phyloP scores from a whole-genome alignment of 2,797 vertebrate species.

The Masticophis lateralis region DNA sequence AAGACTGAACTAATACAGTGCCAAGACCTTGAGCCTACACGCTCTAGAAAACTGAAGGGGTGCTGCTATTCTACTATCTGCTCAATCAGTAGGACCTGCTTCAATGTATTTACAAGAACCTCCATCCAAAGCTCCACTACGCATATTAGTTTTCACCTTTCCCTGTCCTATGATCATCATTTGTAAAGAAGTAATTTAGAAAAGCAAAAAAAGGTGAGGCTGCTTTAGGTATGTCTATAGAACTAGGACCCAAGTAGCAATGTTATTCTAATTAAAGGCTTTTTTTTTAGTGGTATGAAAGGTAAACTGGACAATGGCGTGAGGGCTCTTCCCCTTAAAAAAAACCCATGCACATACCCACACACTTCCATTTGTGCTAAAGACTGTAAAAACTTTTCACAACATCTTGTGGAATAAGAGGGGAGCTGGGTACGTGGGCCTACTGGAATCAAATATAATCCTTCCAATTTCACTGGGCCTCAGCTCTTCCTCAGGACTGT shows the following conservation, averaged over 20 bases:
- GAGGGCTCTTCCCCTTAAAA: not conserved
- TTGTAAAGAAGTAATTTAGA: not conserved
- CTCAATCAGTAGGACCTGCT: conserved; percentile 36
- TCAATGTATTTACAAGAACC: conserved; percentile 26
- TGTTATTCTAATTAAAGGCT: conserved; percentile 28
- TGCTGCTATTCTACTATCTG: conserved; percentile 23
- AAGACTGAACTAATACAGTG: conserved; percentile 74
- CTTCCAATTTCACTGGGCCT: conserved; percentile 42
- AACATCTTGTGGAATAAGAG: not conserved
- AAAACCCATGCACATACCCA: not conserved
- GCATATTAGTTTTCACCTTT: accelerated
- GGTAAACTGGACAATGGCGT: not conserved
- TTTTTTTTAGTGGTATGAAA: conserved; percentile 8
- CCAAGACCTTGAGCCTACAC: conserved; percentile 66
- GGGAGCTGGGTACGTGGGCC: not conserved
- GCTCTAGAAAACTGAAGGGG: conserved; percentile 46
- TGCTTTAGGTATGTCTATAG: not conserved
- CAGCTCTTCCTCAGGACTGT: conserved; percentile 56
- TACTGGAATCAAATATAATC: conserved; percentile 41
- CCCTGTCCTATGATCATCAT: not conserved
- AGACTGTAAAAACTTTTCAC: not conserved
- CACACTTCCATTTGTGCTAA: not conserved
- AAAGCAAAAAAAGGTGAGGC: conserved; percentile 1
- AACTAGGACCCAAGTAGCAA: conserved; percentile 15
- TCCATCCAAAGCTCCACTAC: conserved; percentile 17